Base-by-base conservation (phyloP, 2,888 invertebrate genomes). In the Carabus problematicus region DNA sequence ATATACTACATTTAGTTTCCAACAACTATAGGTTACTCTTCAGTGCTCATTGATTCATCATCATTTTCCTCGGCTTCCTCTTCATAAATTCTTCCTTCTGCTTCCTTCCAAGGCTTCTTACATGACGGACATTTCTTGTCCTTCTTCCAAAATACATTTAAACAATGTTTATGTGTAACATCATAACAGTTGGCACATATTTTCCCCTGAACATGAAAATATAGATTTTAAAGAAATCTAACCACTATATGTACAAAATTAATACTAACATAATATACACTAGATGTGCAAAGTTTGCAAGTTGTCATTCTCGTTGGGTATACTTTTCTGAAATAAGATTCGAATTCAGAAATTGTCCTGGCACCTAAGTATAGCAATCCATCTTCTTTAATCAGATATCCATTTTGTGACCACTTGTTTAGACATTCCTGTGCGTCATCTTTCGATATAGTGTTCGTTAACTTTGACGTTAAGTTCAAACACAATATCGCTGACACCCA, bases 231-330 rank as follows among this genome's bases (percentile, higher is more conserved):
- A 29, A 3, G 29, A 29, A 29, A 29, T 29, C 29, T 29, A 29
- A 3, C 3, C 29, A 29, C 6, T 29, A 29, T 43, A 9, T 61
- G 9, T 56, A 56, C 7, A 45, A 45, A 45, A 45, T 6, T 12
- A 45, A 45, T 12, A 59, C 67, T 67, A 59, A 67, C 67, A 18
- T 43, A 67, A 60, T 67, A 67, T 19, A 67, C 67, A 41, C 12
- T 42, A 41, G 42, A 59, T 8, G 67, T 67, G 19, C 67, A 67
- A 43, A 67, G 39, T 60, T 54, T 42, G 29, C 67, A 67, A 12
- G 16, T 67, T 14, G 60, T 67, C 60, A 67, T 67, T 52, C 67
- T 47, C 16, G 11, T 9, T 19, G 67, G 8, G 42, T 52, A 67
- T 14, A 41, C 42, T 29, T 12, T 43, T 40, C 60, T 67, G 8